Evolutionary conservation across 1,140 invertebrate genomes (phyloP).

Genomic region (Trichonephila clavipes): DNA sequence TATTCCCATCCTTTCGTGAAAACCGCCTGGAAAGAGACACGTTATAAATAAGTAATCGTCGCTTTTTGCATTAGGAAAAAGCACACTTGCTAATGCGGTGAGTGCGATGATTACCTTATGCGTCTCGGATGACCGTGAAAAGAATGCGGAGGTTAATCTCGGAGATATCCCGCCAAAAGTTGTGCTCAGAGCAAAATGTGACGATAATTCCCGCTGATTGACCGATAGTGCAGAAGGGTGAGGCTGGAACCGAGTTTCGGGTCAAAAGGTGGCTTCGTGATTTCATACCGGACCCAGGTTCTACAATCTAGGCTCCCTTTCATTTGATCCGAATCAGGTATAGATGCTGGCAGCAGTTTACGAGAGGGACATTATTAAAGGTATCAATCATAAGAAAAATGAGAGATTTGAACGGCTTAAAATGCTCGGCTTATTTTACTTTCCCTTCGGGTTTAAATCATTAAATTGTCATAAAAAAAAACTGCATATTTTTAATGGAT

Average conservation of each 20-base stretch:
- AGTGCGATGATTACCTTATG: neutral
- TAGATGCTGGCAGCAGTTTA: neutral
- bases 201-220: slow-evolving; percentile 44
- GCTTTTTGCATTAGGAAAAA: neutral
- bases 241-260: slow-evolving; percentile 38
- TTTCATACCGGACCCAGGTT: slow-evolving; percentile 32
- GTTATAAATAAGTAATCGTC: slow-evolving; percentile 25
- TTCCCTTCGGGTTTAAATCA: neutral
- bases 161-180: slow-evolving; percentile 20
- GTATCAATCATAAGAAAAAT: slow-evolving; percentile 4
- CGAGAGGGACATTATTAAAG: neutral
- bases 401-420: neutral
- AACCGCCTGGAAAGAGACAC: neutral
- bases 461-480: no score
- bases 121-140: slow-evolving; percentile 4
- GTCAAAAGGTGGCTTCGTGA: slow-evolving; percentile 51
- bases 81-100: neutral
- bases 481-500: no score
- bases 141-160: slow-evolving; percentile 36
- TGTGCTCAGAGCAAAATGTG: neutral
- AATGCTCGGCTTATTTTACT: neutral
- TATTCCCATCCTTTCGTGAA: neutral
- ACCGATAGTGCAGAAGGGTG: slow-evolving; percentile 51
- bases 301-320: neutral
- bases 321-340: neutral